These are phyloP conservation scores for Ianthella basta DNA, from an alignment of 37 sponge, comb jelly and placozoan species.

Conservation along the genomic window DNA sequence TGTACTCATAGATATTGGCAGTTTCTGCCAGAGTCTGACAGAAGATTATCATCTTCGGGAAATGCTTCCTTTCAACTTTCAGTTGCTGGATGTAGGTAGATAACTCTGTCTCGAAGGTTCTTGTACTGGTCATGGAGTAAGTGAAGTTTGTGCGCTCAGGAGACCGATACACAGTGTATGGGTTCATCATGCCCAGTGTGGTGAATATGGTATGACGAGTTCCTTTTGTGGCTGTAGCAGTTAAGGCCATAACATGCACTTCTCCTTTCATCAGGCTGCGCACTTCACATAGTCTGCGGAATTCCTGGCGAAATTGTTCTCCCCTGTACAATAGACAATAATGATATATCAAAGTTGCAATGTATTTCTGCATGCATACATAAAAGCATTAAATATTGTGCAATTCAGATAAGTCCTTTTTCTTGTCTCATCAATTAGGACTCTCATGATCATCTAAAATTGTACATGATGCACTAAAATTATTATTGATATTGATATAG, in stretches of 20 bases:
- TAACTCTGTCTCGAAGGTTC: neutral
- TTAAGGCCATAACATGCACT: slow-evolving; percentile 46
- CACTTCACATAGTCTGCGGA: slow-evolving; percentile 32
- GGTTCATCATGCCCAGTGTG: slow-evolving; percentile 33
- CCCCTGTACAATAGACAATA: slow-evolving; percentile 23
- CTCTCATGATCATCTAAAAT: no score
- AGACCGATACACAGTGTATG: neutral
- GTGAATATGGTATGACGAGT: neutral
- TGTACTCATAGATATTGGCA: slow-evolving; percentile 30
- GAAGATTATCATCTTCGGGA: slow-evolving; percentile 30
- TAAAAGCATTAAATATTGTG: no score
- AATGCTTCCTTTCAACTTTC: neutral
- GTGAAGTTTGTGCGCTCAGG: slow-evolving; percentile 24
- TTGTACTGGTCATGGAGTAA: slow-evolving; percentile 10
- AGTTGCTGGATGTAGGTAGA: neutral
- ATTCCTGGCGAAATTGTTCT: slow-evolving; percentile 20
- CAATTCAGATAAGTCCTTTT: no score
- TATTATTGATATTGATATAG: slow-evolving; percentile 7
- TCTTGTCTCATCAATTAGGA: no score
- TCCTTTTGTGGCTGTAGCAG: slow-evolving; percentile 40
- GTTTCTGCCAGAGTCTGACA: slow-evolving; percentile 23
- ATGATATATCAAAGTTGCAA: neutral
- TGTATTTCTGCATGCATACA: no score
- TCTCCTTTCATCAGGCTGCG: slow-evolving; percentile 29
- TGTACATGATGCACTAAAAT: no score